Percentiles rank a stretch among this genome's conserved stretches.
Evolutionary conservation across 23 tunicate species (phyloP).

Genomic region (Styela clava): DNA sequence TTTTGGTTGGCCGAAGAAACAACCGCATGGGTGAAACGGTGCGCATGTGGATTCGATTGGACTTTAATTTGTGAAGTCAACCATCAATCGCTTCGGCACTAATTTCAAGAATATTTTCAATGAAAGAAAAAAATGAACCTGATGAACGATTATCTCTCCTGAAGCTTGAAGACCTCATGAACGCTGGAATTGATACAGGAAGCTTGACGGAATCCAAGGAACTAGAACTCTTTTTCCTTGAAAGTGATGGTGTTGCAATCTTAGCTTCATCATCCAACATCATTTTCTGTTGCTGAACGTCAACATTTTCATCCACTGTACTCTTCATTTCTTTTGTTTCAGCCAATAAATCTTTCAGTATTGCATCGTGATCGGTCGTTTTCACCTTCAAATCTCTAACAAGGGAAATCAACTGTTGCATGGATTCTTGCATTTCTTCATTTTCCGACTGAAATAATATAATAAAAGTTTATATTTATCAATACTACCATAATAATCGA

Average conservation of each 20-base stretch:
- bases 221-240: not conserved
- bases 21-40: too few relatives aligned
- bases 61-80: not conserved
- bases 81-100: not conserved
- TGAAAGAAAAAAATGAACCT: not conserved
- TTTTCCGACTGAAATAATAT: constrained; percentile 61
- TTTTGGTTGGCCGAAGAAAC: too few relatives aligned
- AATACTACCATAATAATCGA: not conserved
- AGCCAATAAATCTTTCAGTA: constrained; percentile 40
- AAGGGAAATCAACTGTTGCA: constrained; percentile 42
- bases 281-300: constrained; percentile 20
- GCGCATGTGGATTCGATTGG: not conserved
- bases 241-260: not conserved
- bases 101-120: not conserved
- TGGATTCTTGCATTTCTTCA: constrained; percentile 71
- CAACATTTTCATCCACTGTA: constrained; percentile 32
- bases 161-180: constrained; percentile 28
- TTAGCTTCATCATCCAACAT: not conserved
- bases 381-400: constrained; percentile 40
- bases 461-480: not conserved
- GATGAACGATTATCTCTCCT: constrained; percentile 22
- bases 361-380: constrained; percentile 58
- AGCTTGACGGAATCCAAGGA: not conserved
- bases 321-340: constrained; percentile 44
- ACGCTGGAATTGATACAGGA: constrained; percentile 4